Base-by-base conservation (phyloP, 2,888 invertebrate genomes). In the Chrysomela aeneicollis region DNA sequence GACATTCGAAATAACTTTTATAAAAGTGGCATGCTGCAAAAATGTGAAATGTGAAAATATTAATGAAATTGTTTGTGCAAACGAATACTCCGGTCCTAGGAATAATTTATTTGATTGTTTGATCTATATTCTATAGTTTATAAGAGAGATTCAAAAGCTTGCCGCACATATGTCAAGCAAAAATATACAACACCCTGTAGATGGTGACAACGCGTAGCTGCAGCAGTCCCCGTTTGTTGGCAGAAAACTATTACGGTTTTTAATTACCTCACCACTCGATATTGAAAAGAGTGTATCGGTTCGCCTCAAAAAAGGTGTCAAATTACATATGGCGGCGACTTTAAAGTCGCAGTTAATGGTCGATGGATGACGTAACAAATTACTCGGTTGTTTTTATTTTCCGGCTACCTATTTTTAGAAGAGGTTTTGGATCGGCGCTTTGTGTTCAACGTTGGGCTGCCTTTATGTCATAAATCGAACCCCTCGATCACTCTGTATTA, bases 321-420 rank as follows among this genome's bases (percentile, higher is more conserved):
- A 58, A 66, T 70, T 70, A 70, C 67, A 62, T 57, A 60, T 37
- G 22, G 67, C 69, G 69, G 69, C 62, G 47, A 70, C 59, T 62
- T 62, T 62, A 71, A 70, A 73, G 64, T 26, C 35, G 21, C 47
- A 47, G 66, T 76, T 78, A 78, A 78, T 78, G 73, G 77, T 73
- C 71, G 69, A 72, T 72, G 75, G 70, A 77, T 78, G 78, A 78
- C 77, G 75, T 76, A 76, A 76, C 77, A 78, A 74, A 76, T 78
- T 76, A 73, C 67, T 53, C 42, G 46, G 57, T 47, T 46, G 46
- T 57, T 57, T 57, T 57, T 57, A 57, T 57, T 57, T 57, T 57
- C 46, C 42, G 26, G 52, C 46, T 52, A 62, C 62, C 62, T 62
- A 62, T 62, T 62, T 62, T 52, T 35, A 57, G 55, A 61, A 54